phyloP scores from a whole-genome alignment of 1,140 invertebrate species.

The Battus philenor region DNA sequence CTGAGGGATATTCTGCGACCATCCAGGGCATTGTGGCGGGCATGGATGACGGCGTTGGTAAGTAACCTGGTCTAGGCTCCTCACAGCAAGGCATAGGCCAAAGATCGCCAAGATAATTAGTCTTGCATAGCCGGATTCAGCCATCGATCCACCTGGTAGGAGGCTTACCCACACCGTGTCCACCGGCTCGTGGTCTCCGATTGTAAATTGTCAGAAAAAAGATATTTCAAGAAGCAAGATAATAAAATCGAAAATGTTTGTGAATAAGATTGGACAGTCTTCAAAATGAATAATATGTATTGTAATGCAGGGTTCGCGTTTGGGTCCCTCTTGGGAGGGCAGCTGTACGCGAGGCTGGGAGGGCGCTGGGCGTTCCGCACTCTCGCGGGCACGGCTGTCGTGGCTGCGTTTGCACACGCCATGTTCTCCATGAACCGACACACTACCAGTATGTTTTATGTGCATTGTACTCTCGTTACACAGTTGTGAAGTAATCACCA shows the following conservation, averaged over 20 bases:
- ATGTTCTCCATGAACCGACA: slow-evolving; percentile 24
- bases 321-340: slow-evolving; percentile 49
- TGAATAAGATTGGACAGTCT: no score
- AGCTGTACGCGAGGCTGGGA: slow-evolving; percentile 37
- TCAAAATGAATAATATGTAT: no score
- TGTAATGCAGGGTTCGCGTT: slow-evolving; percentile 52
- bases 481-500: background rate
- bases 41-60: slow-evolving; percentile 87
- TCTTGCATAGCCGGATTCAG: no score
- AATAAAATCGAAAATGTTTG: no score
- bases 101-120: no score
- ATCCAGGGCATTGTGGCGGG: slow-evolving; percentile 89
- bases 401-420: slow-evolving; percentile 28
- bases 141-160: no score
- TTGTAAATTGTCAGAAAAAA: no score
- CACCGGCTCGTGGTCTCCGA: no score
- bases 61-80: no score
- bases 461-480: background rate
- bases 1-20: slow-evolving; percentile 86
- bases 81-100: no score
- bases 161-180: no score
- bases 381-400: slow-evolving; percentile 23
- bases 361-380: slow-evolving; percentile 38
- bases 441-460: slow-evolving; percentile 10
- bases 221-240: no score